Evolutionary conservation across 2,888 invertebrate genomes (phyloP), one percentile per base, ranked within the genome.

Genomic region (Nomada fucata): DNA sequence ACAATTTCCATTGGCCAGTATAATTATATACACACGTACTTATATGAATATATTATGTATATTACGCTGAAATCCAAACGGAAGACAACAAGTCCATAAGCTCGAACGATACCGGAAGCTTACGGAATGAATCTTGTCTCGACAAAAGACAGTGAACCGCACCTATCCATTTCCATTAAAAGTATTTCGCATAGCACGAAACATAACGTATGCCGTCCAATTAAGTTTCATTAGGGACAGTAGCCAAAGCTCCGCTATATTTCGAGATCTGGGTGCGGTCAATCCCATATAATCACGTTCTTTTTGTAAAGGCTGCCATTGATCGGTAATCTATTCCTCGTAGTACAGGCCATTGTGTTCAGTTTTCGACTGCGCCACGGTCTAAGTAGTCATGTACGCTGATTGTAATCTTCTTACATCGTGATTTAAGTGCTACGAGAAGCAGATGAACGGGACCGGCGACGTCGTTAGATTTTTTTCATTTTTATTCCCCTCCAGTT

Each of bases 401-500:
- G 90, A 90, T 90, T 90, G 87, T 90, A 90, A 90, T 90, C 90
- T 90, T 88, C 88, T 84, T 86, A 88, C 73, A 79, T 55, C 47
- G 86, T 88, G 89, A 89, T 89, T 88, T 82, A 84, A 79, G 80
- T 80, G 82, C 77, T 76, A 75, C 63, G 80, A 79, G 81, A 75
- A 65, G 76, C 74, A 53, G 65, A 85, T 50, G 82, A 80, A 74
- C 64, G 83, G 68, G 73, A 53, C 23, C 26, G 59, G 67, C 74
- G 50, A 70, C 79, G 76, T 88, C 79, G 77, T 88, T 87, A 85
- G 84, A 84, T 69, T 82, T 80, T 76, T 82, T 80, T 20, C 1
- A 23, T 11, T 23, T 11, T 36, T 36, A 36, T 36, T 36, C 36
- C 72, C 44, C 79, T 75, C 53, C 59, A 65, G 76, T 76, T 84